These are phyloP conservation scores for Hemiprocne comata DNA, from an alignment of 2,113 vertebrate genomes.

Conservation along the genomic window DNA sequence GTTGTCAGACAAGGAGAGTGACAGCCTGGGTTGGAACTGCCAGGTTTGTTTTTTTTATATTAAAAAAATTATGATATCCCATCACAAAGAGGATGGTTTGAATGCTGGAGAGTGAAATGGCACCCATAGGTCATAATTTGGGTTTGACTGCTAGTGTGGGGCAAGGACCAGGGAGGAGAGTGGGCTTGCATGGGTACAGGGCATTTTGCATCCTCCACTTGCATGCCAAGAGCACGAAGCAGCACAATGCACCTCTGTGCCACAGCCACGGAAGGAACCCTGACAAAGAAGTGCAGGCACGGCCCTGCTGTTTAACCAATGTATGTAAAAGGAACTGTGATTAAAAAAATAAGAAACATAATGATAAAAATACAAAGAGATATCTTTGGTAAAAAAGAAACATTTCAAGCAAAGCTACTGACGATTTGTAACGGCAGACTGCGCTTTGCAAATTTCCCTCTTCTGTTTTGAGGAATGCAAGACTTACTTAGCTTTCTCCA, in stretches of 20 bases:
- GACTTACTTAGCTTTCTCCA: not conserved
- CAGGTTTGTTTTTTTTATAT: not conserved
- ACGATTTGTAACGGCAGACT: not conserved
- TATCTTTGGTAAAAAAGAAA: not conserved
- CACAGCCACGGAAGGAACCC: not conserved
- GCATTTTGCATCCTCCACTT: not conserved
- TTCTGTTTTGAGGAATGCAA: not conserved
- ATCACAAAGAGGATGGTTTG: not conserved
- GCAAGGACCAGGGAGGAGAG: not conserved
- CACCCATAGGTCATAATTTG: not conserved
- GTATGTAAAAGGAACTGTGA: not conserved
- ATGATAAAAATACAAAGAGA: not conserved
- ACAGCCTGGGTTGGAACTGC: not conserved
- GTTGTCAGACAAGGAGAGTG: not conserved
- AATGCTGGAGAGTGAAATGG: not conserved
- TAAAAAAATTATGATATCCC: not conserved
- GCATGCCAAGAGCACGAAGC: not conserved
- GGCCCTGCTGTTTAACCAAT: not conserved
- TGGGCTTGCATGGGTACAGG: rapidly evolving
- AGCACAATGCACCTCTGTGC: rapidly evolving
- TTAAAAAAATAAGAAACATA: not conserved
- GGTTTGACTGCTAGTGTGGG: not conserved
- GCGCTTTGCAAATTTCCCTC: not conserved
- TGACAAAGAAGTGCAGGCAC: rapidly evolving
- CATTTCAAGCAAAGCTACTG: not conserved